Conservation (phyloP, 2,113 vertebrate species). For the Hiodon tergisus region DNA sequence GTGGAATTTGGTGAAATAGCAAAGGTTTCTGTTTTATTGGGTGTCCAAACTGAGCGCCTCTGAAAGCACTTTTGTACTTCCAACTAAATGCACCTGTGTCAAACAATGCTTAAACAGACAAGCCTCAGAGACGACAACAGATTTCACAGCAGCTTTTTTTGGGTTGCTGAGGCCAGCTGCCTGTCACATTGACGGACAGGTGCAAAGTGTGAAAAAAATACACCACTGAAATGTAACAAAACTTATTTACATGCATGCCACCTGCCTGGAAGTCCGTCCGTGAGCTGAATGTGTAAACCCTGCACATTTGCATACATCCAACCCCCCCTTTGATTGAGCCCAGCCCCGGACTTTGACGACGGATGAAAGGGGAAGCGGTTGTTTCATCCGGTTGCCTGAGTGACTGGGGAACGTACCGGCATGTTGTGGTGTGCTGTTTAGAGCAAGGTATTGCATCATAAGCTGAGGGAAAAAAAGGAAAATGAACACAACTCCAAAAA, state of each 20-base stretch:
- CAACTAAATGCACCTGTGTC: not conserved
- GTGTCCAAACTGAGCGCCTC: constrained; percentile 15
- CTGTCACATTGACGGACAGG: constrained; percentile 39
- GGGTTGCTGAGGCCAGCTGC: constrained; percentile 24
- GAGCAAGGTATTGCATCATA: constrained; percentile 19
- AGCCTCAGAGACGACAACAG: constrained; percentile 15
- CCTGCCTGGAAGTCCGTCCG: constrained; percentile 22
- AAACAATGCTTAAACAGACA: not conserved
- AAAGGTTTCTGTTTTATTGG: too few relatives aligned
- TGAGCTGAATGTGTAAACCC: constrained; percentile 13
- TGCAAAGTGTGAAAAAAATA: constrained; percentile 25
- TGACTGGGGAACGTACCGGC: not conserved
- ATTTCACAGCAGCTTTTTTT: constrained; percentile 13
- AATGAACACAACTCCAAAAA: constrained; percentile 44
- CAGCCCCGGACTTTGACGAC: not conserved
- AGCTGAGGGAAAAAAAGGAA: not conserved
- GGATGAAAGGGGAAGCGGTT: not conserved
- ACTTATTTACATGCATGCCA: constrained; percentile 41
- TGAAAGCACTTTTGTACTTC: not conserved
- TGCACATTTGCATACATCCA: constrained; percentile 23
- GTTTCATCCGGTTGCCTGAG: not conserved
- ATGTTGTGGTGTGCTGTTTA: not conserved
- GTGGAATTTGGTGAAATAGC: too few relatives aligned
- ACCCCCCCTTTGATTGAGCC: not conserved
- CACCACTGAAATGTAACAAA: constrained; percentile 22